phyloP scores from a whole-genome alignment of 2,888 invertebrate species.

The Arctia plantaginis region DNA sequence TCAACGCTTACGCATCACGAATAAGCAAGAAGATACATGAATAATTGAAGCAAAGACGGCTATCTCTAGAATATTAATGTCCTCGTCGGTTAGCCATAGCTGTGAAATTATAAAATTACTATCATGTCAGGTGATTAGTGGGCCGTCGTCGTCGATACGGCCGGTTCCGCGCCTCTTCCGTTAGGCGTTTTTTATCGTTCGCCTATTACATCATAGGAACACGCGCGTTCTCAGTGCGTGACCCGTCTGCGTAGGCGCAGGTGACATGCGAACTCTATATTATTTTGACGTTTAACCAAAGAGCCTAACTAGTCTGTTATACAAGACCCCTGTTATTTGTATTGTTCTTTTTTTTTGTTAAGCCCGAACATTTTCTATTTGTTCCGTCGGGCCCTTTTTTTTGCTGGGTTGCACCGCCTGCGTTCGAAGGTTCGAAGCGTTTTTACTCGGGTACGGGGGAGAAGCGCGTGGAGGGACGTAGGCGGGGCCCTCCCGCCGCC shows the following conservation, averaged over 20 bases:
- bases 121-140: slow-evolving; percentile 67
- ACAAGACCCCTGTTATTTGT: slow-evolving; percentile 79
- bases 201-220: slow-evolving; percentile 78
- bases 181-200: slow-evolving; percentile 72
- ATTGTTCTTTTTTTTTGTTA: slow-evolving; percentile 68
- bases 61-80: slow-evolving; percentile 64
- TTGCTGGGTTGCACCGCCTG: slow-evolving; percentile 80
- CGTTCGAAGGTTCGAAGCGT: slow-evolving; percentile 79
- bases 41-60: slow-evolving; percentile 65
- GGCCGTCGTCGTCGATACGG: slow-evolving; percentile 61
- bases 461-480: slow-evolving; percentile 52
- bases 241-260: slow-evolving; percentile 80
- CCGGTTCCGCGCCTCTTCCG: slow-evolving; percentile 79
- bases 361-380: slow-evolving; percentile 80
- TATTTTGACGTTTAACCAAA: slow-evolving; percentile 70
- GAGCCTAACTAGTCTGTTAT: slow-evolving; percentile 76
- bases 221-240: slow-evolving; percentile 67
- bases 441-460: slow-evolving; percentile 75
- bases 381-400: slow-evolving; percentile 83
- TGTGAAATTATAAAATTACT: slow-evolving; percentile 66
- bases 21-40: slow-evolving; percentile 65
- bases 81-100: slow-evolving; percentile 46
- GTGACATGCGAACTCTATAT: slow-evolving; percentile 78
- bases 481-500: slow-evolving; percentile 76
- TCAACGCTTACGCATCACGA: slow-evolving; percentile 57